phyloP scores from a whole-genome alignment of 1,140 invertebrate species.

The Trichogramma pretiosum region DNA sequence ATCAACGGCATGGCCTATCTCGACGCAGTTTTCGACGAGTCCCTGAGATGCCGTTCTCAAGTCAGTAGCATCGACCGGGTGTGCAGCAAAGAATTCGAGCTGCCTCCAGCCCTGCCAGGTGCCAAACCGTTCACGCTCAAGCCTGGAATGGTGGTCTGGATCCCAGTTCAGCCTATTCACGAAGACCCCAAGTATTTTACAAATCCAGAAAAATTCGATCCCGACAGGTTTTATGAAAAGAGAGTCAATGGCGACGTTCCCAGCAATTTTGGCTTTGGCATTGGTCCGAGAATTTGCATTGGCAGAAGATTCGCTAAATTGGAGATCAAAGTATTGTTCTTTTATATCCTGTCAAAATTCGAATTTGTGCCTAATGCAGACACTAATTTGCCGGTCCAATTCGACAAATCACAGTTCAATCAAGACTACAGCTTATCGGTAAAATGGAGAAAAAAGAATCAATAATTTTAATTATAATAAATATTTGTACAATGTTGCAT shows the following conservation, averaged over 20 bases:
- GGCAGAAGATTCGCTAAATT: slow-evolving; percentile 26
- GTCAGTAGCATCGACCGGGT: slow-evolving; percentile 43
- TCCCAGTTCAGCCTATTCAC: slow-evolving; percentile 43
- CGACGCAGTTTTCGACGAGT: slow-evolving; percentile 23
- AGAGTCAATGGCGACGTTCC: not conserved
- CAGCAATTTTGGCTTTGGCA: slow-evolving; percentile 9
- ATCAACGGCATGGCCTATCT: slow-evolving; percentile 19
- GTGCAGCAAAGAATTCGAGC: slow-evolving; percentile 31
- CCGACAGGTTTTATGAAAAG: slow-evolving; percentile 47
- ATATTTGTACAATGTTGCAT: too few species aligned
- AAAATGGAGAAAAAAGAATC: too few species aligned
- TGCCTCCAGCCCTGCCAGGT: slow-evolving; percentile 22
- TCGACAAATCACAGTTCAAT: too few species aligned
- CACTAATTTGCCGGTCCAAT: too few species aligned
- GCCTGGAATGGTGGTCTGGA: slow-evolving; percentile 18
- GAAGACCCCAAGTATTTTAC: slow-evolving; percentile 45
- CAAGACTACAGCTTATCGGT: too few species aligned
- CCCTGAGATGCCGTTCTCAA: slow-evolving; percentile 17
- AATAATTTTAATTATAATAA: too few species aligned
- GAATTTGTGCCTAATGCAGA: too few species aligned
- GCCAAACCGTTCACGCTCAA: slow-evolving; percentile 40
- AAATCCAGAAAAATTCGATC: slow-evolving; percentile 47
- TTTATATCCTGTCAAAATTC: slow-evolving; percentile 25
- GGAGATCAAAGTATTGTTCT: slow-evolving; percentile 25
- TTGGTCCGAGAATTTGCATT: slow-evolving; percentile 17